These are phyloP conservation scores for Indri indri DNA, from an alignment of 2,113 vertebrate genomes.

Conservation along the genomic window DNA sequence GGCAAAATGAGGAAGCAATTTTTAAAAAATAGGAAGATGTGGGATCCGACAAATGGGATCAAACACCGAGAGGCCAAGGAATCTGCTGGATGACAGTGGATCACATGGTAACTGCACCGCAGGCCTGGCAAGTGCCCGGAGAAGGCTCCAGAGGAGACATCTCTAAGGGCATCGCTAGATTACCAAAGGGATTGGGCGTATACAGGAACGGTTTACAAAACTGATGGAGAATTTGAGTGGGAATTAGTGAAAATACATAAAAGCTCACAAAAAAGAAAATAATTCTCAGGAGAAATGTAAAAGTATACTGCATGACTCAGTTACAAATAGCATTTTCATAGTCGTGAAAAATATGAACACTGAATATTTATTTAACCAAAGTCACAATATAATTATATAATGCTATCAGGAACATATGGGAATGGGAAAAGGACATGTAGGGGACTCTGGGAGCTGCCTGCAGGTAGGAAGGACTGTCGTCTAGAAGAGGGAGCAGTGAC, in stretches of 20 bases:
- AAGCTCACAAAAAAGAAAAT: background rate
- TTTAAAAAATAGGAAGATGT: background rate
- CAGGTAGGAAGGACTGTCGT: background rate
- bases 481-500: background rate
- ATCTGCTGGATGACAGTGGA: background rate
- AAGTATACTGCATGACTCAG: background rate
- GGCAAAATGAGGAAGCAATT: background rate
- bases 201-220: background rate
- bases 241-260: background rate
- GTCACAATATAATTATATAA: background rate
- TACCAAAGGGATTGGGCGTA: background rate
- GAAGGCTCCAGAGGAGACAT: too few relatives aligned
- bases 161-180: background rate
- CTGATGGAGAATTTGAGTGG: background rate
- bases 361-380: background rate
- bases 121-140: accelerated
- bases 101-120: background rate
- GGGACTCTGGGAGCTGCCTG: background rate
- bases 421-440: background rate
- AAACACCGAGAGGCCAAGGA: background rate
- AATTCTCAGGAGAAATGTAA: background rate
- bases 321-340: background rate
- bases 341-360: background rate
- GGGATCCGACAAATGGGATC: background rate
- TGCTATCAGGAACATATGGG: too few relatives aligned